Base-by-base conservation (phyloP, 2,888 invertebrate species). In the Clepsis dumicolana region DNA sequence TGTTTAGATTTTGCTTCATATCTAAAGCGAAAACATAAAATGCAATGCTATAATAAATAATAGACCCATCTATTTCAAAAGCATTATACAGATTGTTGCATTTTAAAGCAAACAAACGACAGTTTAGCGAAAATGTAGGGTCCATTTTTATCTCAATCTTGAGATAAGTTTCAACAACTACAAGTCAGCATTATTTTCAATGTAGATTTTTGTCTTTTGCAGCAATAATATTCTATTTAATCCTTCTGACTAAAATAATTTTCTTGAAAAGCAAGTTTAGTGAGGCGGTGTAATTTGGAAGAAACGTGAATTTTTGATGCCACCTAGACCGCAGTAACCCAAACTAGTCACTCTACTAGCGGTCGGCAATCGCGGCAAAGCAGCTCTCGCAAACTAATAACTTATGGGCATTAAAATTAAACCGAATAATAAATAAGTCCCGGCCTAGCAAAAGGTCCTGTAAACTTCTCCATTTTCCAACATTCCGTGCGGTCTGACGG, bases 131-230 rank as follows among this genome's bases (percentile, higher is more conserved):
- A 80, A 82, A 86, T 82, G 81, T 86, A 82, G 83, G 80, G 85
- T 88, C 87, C 85, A 87, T 88, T 90, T 88, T 87, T 88, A 87
- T 88, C 83, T 81, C 81, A 84, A 76, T 82, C 87, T 87, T 8
- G 5, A 29, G 29, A 4, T 29, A 4, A 5, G 29, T 29, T 29
- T 7, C 5, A 29, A 29, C 29, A 32, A 32, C 32, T 32, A 32
- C 8, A 32, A 32, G n/a, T n/a, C n/a, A n/a, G n/a, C n/a, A n/a
- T n/a, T n/a, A n/a, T n/a, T n/a, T n/a, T n/a, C n/a, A n/a, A n/a
- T n/a, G n/a, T n/a, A n/a, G n/a, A n/a, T n/a, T n/a, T n/a, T n/a
- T n/a, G n/a, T n/a, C n/a, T n/a, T n/a, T 29, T 7, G 7, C 29
- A 29, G 29, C 7, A 29, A 4, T 29, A 29, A 7, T 4, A 7